Percentiles rank a stretch among this genome's conserved stretches.
phyloP scores from a whole-genome alignment of 2,113 vertebrate genomes.

The Promerops cafer region DNA sequence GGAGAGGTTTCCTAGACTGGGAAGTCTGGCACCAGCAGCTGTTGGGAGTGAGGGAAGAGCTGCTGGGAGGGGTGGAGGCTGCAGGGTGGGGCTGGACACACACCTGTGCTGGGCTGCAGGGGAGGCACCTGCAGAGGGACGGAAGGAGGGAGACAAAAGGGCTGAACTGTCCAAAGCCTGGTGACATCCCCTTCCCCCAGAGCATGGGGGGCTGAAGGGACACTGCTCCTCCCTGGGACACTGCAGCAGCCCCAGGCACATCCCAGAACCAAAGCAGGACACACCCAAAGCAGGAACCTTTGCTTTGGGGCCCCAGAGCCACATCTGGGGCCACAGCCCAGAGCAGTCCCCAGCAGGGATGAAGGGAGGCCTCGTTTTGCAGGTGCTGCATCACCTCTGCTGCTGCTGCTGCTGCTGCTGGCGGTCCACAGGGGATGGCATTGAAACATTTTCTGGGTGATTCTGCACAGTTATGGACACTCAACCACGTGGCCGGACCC shows the following conservation, averaged over 20 bases:
- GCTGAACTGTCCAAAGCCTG: background rate
- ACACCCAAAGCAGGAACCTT: rapidly evolving
- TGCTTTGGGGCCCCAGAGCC: background rate
- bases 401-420: too few relatives aligned
- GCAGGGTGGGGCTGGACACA: background rate
- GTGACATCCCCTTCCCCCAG: rapidly evolving
- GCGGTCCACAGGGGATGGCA: too few relatives aligned
- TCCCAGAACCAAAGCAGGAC: rapidly evolving
- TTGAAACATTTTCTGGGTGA: background rate
- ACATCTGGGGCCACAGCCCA: background rate
- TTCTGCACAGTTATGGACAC: background rate
- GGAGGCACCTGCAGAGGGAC: too few relatives aligned
- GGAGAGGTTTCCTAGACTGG: background rate
- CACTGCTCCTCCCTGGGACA: background rate
- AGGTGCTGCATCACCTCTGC: background rate
- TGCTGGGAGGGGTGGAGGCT: background rate
- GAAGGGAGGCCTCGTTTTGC: rapidly evolving
- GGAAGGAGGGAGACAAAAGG: background rate
- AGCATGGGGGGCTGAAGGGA: rapidly evolving
- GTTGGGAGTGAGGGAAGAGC: too few relatives aligned
- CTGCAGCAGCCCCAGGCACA: background rate
- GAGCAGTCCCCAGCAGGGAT: background rate
- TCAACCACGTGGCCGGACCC: too few relatives aligned
- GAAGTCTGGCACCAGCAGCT: background rate
- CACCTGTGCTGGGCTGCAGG: background rate